Evolutionary conservation across 2,113 vertebrate genomes (phyloP), one percentile per base, ranked within the genome.

Genomic region (Megaceryle maxima): DNA sequence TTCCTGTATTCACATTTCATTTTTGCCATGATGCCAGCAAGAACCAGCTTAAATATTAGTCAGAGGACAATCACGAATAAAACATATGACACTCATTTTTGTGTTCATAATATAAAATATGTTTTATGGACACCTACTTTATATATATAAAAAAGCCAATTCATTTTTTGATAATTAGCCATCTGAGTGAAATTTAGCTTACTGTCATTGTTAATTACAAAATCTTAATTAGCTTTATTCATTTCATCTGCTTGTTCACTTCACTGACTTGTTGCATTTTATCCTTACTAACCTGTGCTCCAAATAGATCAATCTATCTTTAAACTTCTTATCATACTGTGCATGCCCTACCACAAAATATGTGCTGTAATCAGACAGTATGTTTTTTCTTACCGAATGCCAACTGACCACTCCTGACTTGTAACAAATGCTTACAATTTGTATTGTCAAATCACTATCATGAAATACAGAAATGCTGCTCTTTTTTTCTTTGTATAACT

Each of bases 131-230:
- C 19, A 59, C 9, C 6, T 39, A 70, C 16, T 41, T 39, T 57
- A 55, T 21, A 50, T 26, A 92, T 9, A 22, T 33, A 89, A 87
- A 79, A 31, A 13, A 59, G 29, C 19, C 84, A 53, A 55, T 41
- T 66, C 57, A 31, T 11, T 84, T 81, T 82, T 33, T 89, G 5
- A 10, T 72, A 72, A 59, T 96, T 67, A 93, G 24, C 31, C 25
- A 74, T 9, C 35, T 26, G 28, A 92, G 46, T 70, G 75, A 88
- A 80, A 85, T 74, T 93, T 68, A 50, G 17, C 29, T 51, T 92
- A 46, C 66, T 88, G 51, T 92, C 56, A n/a, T 74, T 77, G 50
- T 11, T 94, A 59, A 74, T 94, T 80, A 29, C 41, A 72, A 83
- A 83, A 60, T 43, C 14, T 16, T 88, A 75, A 69, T 92, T 60